Base-by-base conservation (phyloP, 2,113 vertebrate genomes). In the Plotosus lineatus region DNA sequence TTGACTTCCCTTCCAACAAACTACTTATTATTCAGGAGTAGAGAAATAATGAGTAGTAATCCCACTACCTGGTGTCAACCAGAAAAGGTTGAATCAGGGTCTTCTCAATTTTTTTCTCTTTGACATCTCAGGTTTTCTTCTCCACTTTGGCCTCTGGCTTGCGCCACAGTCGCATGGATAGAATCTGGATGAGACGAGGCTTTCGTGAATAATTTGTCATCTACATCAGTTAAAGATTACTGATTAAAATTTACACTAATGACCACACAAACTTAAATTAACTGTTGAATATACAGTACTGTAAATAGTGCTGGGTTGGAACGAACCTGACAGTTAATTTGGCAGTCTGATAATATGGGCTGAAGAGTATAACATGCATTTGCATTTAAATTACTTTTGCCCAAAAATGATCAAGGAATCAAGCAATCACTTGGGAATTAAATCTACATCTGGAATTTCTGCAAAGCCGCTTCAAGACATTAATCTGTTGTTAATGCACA, bases 321-420 rank as follows among this genome's bases (percentile, higher is more conserved):
- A 81, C 40, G 17, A 65, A 51, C 46, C 42, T 51, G 42, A 81
- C 28, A 17, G 56, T 17, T 46, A 61, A 61, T 50, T 73, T 73
- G 40, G 28, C 78, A 38, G 50, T 73, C n/a, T 38, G 44, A 56
- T 72, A 73, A 23, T 48, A 63, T 51, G 31, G 56, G 69, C 40
- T 40, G 69, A 58, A 61, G 56, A 51, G 33, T 73, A 40, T 61
- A 61, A 73, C 26, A 26, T 28, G 23, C 42, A 80, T 80, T 74
- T 80, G 79, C 79, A 80, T 80, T 63, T 80, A 63, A 80, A 74
- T 80, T 15, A 74, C 79, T 63, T 60, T 38, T 63, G 42, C 55
- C 55, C 21, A 23, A 65, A 66, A 26, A 33, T 28, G 31, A 36
- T 38, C 60, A n/a, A 28, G 15, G 48, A 69, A 55, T 73, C 33